A percentile compares a stretch with the other conserved stretches of the same genome.
These are phyloP conservation scores for Gastrophysa polygoni DNA, from an alignment of 2,888 invertebrate species.

Conservation along the genomic window DNA sequence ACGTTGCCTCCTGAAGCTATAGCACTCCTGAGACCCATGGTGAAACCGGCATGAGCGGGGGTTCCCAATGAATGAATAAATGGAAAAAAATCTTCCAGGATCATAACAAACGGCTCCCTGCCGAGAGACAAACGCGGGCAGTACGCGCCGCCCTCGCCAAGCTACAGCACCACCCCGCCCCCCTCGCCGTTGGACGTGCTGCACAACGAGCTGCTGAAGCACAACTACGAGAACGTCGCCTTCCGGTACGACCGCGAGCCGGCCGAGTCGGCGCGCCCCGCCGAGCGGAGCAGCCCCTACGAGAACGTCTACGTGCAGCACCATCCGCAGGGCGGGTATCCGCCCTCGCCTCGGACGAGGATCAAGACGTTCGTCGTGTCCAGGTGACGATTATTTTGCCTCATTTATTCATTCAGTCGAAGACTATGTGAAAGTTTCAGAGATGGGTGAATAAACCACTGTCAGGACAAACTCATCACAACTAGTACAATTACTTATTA, in stretches of 20 bases:
- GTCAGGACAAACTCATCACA: too few relatives aligned
- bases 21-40: too few relatives aligned
- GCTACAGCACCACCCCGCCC: conserved; percentile 59
- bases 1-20: too few relatives aligned
- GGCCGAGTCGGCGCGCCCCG: too few relatives aligned
- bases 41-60: too few relatives aligned
- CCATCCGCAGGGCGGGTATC: conserved; percentile 55
- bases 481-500: too few relatives aligned
- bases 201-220: conserved; percentile 44
- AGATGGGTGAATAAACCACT: too few relatives aligned
- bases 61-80: too few relatives aligned
- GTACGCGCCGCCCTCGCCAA: conserved; percentile 43
- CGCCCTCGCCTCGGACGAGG: conserved; percentile 65
- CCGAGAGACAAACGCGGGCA: conserved; percentile 69
- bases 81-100: conserved; percentile 64
- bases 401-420: too few relatives aligned
- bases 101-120: conserved; percentile 89
- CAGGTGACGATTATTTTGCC: conserved; percentile 45
- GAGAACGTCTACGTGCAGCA: conserved; percentile 63
- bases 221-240: conserved; percentile 48
- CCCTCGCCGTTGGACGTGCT: conserved; percentile 55
- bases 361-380: conserved; percentile 64
- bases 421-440: too few relatives aligned
- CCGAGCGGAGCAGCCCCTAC: conserved; percentile 61
- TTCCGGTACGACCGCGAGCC: conserved; percentile 41